Evolutionary conservation across 2,113 vertebrate species (phyloP).

Genomic region (Sorex fumeus): DNA sequence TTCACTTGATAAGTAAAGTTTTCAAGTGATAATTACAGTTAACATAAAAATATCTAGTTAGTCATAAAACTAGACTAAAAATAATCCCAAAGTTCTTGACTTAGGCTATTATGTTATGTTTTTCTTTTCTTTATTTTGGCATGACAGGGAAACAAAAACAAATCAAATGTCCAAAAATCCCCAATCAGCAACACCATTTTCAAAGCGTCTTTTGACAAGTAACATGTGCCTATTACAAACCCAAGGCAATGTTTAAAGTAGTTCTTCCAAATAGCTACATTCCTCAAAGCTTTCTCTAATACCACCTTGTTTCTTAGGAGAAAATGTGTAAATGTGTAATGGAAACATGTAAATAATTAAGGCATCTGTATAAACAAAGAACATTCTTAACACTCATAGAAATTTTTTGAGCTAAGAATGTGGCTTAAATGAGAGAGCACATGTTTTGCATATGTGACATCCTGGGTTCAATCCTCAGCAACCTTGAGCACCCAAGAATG

Average conservation of each 20-base stretch:
- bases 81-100: constrained; percentile 17
- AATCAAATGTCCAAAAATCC: constrained; percentile 55
- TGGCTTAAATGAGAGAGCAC: too few relatives aligned
- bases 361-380: constrained; percentile 65
- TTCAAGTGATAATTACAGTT: constrained; percentile 24
- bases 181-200: constrained; percentile 27
- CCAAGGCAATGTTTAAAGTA: constrained; percentile 42
- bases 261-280: constrained; percentile 45
- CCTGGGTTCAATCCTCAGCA: too few relatives aligned
- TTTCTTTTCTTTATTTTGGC: constrained; percentile 35
- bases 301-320: constrained; percentile 6
- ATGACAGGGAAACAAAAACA: constrained; percentile 64
- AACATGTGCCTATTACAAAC: constrained; percentile 53
- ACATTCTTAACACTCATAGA: constrained; percentile 37
- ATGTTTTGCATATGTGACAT: too few relatives aligned
- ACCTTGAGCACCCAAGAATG: too few relatives aligned
- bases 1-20: constrained; percentile 46
- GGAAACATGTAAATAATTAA: constrained; percentile 64
- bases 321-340: constrained; percentile 58
- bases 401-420: too few relatives aligned
- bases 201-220: constrained; percentile 71
- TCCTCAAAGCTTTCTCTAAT: constrained; percentile 38
- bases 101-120: constrained; percentile 16
- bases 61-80: constrained; percentile 27
- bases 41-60: constrained; percentile 56